Evolutionary conservation across 2,888 invertebrate species (phyloP).

Genomic region (Tenthredo distinguenda): DNA sequence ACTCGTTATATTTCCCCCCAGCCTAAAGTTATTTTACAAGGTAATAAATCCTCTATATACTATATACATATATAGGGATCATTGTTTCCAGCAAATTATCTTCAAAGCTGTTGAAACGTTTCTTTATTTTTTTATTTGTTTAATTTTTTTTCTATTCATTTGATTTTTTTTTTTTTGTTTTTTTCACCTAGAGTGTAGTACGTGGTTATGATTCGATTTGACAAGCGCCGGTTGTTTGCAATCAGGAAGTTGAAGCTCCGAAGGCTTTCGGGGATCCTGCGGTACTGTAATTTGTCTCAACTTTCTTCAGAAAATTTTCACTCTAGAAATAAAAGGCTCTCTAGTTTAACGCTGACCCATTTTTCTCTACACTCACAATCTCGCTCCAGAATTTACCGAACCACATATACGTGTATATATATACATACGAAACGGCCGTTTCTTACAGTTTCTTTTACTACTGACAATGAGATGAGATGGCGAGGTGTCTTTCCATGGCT

Average conservation of each 20-base stretch:
- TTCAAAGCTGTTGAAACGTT: too few relatives aligned
- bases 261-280: neutral
- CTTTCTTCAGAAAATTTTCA: slow-evolving; percentile 18
- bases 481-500: neutral
- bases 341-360: slow-evolving; percentile 35
- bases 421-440: neutral
- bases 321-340: slow-evolving; percentile 16
- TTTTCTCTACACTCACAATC: neutral
- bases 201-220: neutral
- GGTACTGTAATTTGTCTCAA: slow-evolving; percentile 25
- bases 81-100: too few relatives aligned
- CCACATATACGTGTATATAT: neutral
- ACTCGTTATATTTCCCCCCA: neutral
- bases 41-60: neutral
- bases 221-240: neutral
- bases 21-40: neutral
- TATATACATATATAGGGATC: too few relatives aligned
- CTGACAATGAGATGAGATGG: neutral
- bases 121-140: too few relatives aligned
- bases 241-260: neutral
- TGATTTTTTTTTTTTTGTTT: too few relatives aligned
- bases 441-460: neutral
- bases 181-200: too few relatives aligned
- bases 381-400: neutral
- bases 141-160: too few relatives aligned